Evolutionary conservation across 30 jellyfish, hydroid and myxozoan genomes (phyloP), one percentile per base, ranked within the genome.

Genomic region (Aurelia sp.): DNA sequence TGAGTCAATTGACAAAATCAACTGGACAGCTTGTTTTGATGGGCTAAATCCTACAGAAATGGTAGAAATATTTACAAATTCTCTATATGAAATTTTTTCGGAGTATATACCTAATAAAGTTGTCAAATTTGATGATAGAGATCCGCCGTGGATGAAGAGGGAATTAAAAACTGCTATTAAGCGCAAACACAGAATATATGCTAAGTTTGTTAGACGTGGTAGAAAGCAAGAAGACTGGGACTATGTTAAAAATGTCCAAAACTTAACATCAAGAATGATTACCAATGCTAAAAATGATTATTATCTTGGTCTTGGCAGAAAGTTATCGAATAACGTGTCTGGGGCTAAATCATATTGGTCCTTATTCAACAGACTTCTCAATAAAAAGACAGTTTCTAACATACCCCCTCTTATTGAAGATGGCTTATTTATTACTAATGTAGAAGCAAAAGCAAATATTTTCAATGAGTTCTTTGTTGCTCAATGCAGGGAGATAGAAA

Each of bases 291-390:
- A 27, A 27, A 27, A 27, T 27, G 33, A 27, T 11, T 80, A 80
- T 64, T 63, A 64, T 33, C 72, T 63, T 19, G 55, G 55, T 44
- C 84, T 80, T 64, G 91, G 84, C 80, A 80, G 91, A 64, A 80
- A 64, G 55, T 80, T 22, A 64, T 63, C 91, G 64, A 67, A 80
- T 64, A 51, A 66, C 84, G 74, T n/a, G 24, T 5, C 72, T 80
- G 91, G 91, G 72, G 72, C 63, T 38, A 80, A 63, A 80, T 38
- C 78, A 65, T 80, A 76, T 65, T 80, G 91, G 91, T 52, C 91
- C 58, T 27, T 81, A 67, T 67, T 81, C 77, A 81, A 81, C 85
- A 81, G 84, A 81, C 65, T 81, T 21, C 76, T 81, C 66, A 81
- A 47, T 67, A 66, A 81, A 70, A 67, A 81, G 76, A 52, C 20